Percentiles rank a stretch among this genome's conserved stretches.
Evolutionary conservation across 2,888 invertebrate species (phyloP).

Genomic region (Eupsilia transversa): DNA sequence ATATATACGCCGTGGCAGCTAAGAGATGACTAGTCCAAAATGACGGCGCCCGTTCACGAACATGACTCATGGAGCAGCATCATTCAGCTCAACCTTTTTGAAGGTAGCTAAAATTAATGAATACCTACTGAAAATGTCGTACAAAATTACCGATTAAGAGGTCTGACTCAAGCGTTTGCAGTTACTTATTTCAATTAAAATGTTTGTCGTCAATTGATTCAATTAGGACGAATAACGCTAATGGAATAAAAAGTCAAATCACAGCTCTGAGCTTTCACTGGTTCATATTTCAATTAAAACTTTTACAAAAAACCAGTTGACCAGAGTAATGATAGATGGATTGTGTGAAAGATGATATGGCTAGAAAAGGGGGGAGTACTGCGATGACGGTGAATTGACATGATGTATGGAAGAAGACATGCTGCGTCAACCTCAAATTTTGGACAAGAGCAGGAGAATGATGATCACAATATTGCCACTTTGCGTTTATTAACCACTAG

Average conservation of each 20-base stretch:
- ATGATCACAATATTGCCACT: background rate
- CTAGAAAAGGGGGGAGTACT: background rate
- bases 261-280: conserved; percentile 31
- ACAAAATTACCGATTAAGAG: background rate
- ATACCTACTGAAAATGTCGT: background rate
- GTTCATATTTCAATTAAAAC: conserved; percentile 4
- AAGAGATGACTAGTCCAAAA: no score
- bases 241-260: conserved; percentile 15
- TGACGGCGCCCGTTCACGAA: no score
- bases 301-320: conserved; percentile 1
- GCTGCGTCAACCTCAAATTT: no score
- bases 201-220: conserved; percentile 21
- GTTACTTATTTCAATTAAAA: conserved; percentile 33
- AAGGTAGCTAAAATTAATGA: background rate
- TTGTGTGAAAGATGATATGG: background rate
- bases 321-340: background rate
- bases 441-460: background rate
- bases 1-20: no score
- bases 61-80: background rate
- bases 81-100: background rate
- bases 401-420: background rate
- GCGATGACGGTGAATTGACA: background rate
- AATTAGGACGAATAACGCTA: conserved; percentile 44
- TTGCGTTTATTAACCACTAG: background rate
- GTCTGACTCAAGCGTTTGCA: conserved; percentile 28